These are phyloP conservation scores for Trematomus bernacchii DNA, from an alignment of 2,797 vertebrate genomes.

Conservation along the genomic window DNA sequence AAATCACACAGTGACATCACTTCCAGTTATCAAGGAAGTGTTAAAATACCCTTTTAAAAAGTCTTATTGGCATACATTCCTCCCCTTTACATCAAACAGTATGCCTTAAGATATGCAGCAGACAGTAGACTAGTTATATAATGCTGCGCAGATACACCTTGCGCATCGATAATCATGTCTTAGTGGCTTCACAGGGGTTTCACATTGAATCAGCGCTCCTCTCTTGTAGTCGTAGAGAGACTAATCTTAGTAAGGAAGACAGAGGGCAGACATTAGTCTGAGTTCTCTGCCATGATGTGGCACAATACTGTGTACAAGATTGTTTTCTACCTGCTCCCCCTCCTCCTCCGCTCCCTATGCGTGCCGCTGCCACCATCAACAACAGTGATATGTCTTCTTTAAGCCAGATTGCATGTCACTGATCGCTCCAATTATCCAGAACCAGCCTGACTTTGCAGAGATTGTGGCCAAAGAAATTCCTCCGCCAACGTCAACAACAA, in stretches of 20 bases:
- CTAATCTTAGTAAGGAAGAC: constrained; percentile 49
- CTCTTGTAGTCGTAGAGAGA: constrained; percentile 13
- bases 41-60: no score
- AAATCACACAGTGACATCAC: background rate
- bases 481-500: constrained; percentile 20
- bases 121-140: constrained; percentile 12
- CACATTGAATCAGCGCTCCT: constrained; percentile 42
- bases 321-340: constrained; percentile 39
- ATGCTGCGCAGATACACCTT: constrained; percentile 23
- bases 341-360: constrained; percentile 14
- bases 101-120: constrained; percentile 11
- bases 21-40: background rate
- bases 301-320: constrained; percentile 43
- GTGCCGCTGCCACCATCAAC: constrained; percentile 38
- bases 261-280: constrained; percentile 49
- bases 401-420: constrained; percentile 52
- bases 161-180: constrained; percentile 45
- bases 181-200: constrained; percentile 30
- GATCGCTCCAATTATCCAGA: constrained; percentile 60
- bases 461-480: constrained; percentile 42
- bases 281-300: constrained; percentile 40
- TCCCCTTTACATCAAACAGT: background rate
- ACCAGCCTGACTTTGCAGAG: constrained; percentile 45
- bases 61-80: no score
- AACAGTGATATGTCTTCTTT: constrained; percentile 54